A percentile compares a stretch with the other conserved stretches of the same genome.
Evolutionary conservation across 2,113 vertebrate genomes (phyloP).

Genomic region (Periophthalmodon schlosseri): DNA sequence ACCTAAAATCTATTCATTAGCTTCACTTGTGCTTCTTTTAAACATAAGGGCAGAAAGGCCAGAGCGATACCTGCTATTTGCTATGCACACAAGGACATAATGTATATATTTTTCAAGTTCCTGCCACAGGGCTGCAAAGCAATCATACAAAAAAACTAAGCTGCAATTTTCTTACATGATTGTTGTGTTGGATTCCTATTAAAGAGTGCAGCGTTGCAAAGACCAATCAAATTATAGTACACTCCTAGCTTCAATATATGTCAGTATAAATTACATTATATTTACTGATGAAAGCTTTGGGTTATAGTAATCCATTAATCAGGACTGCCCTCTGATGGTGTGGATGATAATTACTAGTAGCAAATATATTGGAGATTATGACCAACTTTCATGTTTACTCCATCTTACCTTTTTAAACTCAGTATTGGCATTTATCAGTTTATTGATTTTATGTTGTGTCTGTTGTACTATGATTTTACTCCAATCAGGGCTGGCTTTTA

Average conservation of each 20-base stretch:
- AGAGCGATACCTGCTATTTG: neutral
- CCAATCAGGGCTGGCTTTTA: too few relatives aligned
- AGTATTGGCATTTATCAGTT: too few relatives aligned
- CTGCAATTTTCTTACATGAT: neutral
- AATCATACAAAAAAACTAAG: neutral
- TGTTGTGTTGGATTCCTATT: neutral
- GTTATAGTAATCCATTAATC: neutral
- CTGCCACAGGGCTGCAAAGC: neutral
- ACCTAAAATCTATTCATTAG: too few relatives aligned
- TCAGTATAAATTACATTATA: neutral
- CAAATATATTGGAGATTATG: too few relatives aligned
- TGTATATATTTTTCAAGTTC: neutral
- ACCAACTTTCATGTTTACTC: too few relatives aligned
- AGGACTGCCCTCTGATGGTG: too few relatives aligned
- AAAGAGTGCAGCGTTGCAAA: neutral
- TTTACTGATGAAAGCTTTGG: neutral
- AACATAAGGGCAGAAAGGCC: neutral
- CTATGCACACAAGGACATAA: neutral
- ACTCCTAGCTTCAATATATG: neutral
- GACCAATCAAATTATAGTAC: neutral
- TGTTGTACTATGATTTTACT: too few relatives aligned
- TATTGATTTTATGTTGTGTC: too few relatives aligned
- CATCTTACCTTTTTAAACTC: too few relatives aligned
- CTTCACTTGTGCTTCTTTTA: neutral
- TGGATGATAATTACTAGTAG: too few relatives aligned